phyloP scores from a whole-genome alignment of 2,113 vertebrate species.

The Suricata suricatta region DNA sequence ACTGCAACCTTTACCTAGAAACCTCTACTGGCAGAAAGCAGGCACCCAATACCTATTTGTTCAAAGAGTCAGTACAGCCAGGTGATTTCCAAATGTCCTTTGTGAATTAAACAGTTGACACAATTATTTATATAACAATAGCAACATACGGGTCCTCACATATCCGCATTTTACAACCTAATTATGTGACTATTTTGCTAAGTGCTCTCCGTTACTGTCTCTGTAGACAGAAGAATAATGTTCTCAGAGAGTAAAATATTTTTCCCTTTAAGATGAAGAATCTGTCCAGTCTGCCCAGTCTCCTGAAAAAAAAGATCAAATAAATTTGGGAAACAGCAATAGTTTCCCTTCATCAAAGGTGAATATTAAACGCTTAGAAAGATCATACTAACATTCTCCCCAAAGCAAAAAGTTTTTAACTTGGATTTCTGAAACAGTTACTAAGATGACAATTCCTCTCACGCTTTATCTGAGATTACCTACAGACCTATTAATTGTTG shows the following conservation, averaged over 20 bases:
- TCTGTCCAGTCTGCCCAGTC: background rate
- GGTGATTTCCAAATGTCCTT: background rate
- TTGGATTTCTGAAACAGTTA: background rate
- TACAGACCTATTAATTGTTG: background rate
- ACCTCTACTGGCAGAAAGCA: background rate
- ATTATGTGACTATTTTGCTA: background rate
- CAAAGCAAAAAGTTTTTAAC: background rate
- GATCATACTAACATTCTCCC: background rate
- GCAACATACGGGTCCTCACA: background rate
- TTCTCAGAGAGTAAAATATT: background rate
- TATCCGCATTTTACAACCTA: background rate
- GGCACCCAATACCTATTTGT: background rate
- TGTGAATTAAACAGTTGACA: background rate
- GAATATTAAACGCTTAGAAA: background rate
- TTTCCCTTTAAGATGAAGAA: background rate
- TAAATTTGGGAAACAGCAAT: background rate
- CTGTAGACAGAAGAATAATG: background rate
- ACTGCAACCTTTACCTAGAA: background rate
- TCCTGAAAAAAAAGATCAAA: background rate
- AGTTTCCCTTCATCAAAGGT: background rate
- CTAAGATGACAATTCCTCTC: background rate
- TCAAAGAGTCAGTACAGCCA: background rate
- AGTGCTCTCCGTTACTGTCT: background rate
- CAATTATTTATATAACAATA: background rate
- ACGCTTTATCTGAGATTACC: background rate